A percentile compares a stretch with the other conserved stretches of the same genome.
Evolutionary conservation across 2,888 invertebrate genomes (phyloP).

Genomic region (Eubasilissa splendida): DNA sequence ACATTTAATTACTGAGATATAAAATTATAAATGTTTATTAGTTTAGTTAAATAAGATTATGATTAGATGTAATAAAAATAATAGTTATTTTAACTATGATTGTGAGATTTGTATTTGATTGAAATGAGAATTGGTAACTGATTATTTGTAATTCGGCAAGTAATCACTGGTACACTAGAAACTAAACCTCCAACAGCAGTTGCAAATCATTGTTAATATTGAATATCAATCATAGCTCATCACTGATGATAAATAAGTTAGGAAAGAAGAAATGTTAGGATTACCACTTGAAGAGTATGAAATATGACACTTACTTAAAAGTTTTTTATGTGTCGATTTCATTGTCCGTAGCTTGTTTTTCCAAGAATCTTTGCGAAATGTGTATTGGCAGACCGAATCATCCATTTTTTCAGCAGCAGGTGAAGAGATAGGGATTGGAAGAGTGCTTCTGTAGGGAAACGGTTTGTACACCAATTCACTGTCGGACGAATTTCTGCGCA

Average conservation of each 20-base stretch:
- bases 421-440: slow-evolving; percentile 65
- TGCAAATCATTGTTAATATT: no score
- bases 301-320: slow-evolving; percentile 60
- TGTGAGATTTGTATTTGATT: no score
- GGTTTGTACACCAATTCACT: slow-evolving; percentile 59
- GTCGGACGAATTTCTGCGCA: slow-evolving; percentile 7
- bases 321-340: slow-evolving; percentile 56
- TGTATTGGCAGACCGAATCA: slow-evolving; percentile 65
- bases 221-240: not conserved
- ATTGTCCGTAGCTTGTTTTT: slow-evolving; percentile 56
- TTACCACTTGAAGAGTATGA: no score
- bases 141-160: no score
- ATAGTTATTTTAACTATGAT: not conserved
- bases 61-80: no score
- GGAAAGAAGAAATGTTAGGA: no score
- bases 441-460: slow-evolving; percentile 64
- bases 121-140: no score
- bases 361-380: slow-evolving; percentile 65
- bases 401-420: slow-evolving; percentile 61
- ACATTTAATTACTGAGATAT: no score
- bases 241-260: not conserved
- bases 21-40: not conserved
- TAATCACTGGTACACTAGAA: no score
- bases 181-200: no score
- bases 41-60: no score